These are phyloP conservation scores for Schizopygopsis malacanthus DNA, from an alignment of 2,797 vertebrate species.

Conservation along the genomic window DNA sequence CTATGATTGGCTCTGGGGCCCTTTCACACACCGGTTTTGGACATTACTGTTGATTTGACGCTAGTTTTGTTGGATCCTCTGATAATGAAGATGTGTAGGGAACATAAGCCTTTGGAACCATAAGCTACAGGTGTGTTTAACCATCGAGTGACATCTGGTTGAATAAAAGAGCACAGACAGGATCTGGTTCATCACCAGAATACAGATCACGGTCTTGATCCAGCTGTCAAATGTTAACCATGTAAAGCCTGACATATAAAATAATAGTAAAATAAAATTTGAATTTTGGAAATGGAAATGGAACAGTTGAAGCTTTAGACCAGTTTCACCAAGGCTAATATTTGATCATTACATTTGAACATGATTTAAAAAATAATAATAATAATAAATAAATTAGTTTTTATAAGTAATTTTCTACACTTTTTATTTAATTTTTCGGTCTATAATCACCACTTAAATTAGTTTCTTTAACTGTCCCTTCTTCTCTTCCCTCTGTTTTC, in stretches of 20 bases:
- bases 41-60: not conserved
- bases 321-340: not conserved
- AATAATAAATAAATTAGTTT: no score
- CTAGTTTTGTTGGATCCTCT: not conserved
- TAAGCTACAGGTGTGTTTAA: conserved; percentile 20
- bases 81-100: not conserved
- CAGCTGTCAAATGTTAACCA: not conserved
- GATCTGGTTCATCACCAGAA: not conserved
- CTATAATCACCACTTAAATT: not conserved
- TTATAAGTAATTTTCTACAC: not conserved
- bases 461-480: not conserved
- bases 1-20: no score
- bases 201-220: not conserved
- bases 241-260: not conserved
- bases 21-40: not conserved
- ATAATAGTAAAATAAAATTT: not conserved
- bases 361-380: not conserved
- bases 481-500: conserved; percentile 21
- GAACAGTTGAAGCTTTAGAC: no score
- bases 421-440: not conserved
- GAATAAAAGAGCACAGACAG: conserved; percentile 33
- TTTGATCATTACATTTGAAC: not conserved
- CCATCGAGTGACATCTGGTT: conserved; percentile 38
- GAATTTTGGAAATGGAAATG: not conserved
- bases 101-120: not conserved